Evolutionary conservation across 2,113 vertebrate species (phyloP), one percentile per base, ranked within the genome.

Genomic region (Bos indicus): DNA sequence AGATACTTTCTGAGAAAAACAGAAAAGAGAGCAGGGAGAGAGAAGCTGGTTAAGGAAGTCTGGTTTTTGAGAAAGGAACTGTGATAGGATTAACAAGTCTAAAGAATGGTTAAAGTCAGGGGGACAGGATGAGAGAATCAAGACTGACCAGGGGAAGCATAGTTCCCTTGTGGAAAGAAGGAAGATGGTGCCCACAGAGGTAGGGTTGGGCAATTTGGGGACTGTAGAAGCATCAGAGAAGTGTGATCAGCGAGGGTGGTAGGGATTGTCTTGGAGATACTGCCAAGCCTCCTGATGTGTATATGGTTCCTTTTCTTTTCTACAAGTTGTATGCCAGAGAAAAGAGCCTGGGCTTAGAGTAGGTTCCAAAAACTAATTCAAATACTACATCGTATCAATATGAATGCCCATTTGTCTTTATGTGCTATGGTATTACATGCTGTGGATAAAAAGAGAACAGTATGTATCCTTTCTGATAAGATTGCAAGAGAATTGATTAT

Each of bases 161-260:
- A 30, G 23, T 8, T 43, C 17, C 3, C 23, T 26, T 26, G 33
- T 17, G 48, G 57, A 60, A 52, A 54, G 46, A 57, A 36, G 90
- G 33, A 62, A 25, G 57, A 25, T 13, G 46, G 40, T 0, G 0
- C 23, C 74, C 2, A 0, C 40, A 9, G 52, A 77, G 64, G 8
- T 1, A n/a, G 54, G 28, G 21, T 14, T 26, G 6, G 16, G 40
- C 74, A 33, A 8, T n/a, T 16, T 17, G 36, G n/a, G n/a, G 71
- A 21, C 12, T 2, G 1, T 4, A 8, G 51, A 9, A 33, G n/a
- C 3, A 26, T n/a, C 3, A 7, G 54, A 40, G 7, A 64, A 1
- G 5, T 57, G 28, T 30, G 10, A 48, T 46, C 56, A 80, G 60
- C 19, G 14, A 60, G 30, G n/a, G 19, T 48, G 57, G 74, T 4